phyloP scores from a whole-genome alignment of 2,888 invertebrate genomes.

The Eumerus sabulonum region DNA sequence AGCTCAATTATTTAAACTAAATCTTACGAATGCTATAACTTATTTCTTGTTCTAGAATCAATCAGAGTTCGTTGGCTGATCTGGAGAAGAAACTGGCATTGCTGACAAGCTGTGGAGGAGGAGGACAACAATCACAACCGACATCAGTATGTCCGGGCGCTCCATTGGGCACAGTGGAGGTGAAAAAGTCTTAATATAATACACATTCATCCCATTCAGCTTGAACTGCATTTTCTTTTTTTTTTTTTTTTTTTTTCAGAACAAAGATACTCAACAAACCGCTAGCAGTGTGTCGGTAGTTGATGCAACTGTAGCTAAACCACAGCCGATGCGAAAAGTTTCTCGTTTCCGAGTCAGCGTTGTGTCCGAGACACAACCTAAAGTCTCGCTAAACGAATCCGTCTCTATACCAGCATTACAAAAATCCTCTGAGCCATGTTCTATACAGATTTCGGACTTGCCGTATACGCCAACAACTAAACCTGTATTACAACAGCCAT shows the following conservation, averaged over 20 bases:
- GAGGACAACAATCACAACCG: constrained; percentile 56
- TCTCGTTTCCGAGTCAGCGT: constrained; percentile 64
- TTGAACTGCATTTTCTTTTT: neutral
- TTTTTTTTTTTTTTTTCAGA: constrained; percentile 40
- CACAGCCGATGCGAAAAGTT: constrained; percentile 34
- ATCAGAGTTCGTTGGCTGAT: constrained; percentile 79
- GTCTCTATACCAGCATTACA: constrained; percentile 54
- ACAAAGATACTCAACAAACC: constrained; percentile 65
- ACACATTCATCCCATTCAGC: no score
- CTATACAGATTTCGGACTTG: no score
- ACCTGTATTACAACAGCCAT: constrained; percentile 41
- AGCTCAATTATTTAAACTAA: constrained; percentile 12
- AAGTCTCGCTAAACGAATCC: constrained; percentile 33
- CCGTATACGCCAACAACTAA: neutral
- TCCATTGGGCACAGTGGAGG: constrained; percentile 10
- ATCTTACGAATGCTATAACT: no score
- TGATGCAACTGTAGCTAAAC: constrained; percentile 13
- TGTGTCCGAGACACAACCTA: constrained; percentile 49
- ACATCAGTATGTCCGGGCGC: neutral
- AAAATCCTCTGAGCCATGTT: constrained; percentile 48
- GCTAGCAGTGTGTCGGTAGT: constrained; percentile 4
- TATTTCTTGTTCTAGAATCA: constrained; percentile 47
- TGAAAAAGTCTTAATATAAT: constrained; percentile 7
- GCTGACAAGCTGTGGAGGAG: constrained; percentile 77
- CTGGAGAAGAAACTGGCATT: constrained; percentile 82